These are phyloP conservation scores for Pangasianodon hypophthalmus DNA, from an alignment of 2,113 vertebrate genomes.

Conservation along the genomic window DNA sequence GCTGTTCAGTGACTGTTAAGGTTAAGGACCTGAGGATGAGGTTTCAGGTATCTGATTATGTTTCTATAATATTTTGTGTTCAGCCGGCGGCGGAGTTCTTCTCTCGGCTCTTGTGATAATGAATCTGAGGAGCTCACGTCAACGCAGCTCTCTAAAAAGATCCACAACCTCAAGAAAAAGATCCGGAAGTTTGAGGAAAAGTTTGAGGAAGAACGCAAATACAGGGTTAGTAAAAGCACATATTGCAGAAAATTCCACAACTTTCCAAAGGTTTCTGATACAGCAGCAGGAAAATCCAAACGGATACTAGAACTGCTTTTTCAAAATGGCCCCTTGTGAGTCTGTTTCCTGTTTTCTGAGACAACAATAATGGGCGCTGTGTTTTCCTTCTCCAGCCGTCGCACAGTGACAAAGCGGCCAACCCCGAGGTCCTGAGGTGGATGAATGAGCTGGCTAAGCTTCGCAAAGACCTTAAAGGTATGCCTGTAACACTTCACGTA, in stretches of 20 bases:
- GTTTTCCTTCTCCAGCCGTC: constrained; percentile 80
- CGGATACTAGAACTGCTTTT: not conserved
- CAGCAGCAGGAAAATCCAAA: constrained; percentile 9
- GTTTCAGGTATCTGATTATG: not conserved
- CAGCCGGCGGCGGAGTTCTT: constrained; percentile 89
- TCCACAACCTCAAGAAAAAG: constrained; percentile 94
- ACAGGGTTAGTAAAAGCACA: constrained; percentile 77
- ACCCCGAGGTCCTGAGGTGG: constrained; percentile 94
- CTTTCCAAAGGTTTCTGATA: not conserved
- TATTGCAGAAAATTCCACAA: not conserved
- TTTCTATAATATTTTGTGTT: not conserved
- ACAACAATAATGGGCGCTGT: constrained; percentile 32
- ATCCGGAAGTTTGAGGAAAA: constrained; percentile 92
- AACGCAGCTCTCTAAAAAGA: constrained; percentile 89
- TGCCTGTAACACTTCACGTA: constrained; percentile 12
- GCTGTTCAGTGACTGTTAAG: not conserved
- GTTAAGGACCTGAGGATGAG: not conserved
- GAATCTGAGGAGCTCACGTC: constrained; percentile 86
- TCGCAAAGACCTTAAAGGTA: constrained; percentile 95
- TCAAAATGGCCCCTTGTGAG: not conserved
- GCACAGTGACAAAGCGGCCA: constrained; percentile 92
- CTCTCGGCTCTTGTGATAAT: constrained; percentile 90
- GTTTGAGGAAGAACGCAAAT: constrained; percentile 95
- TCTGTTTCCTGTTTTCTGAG: constrained; percentile 29
- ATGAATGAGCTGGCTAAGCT: constrained; percentile 92